phyloP scores from a whole-genome alignment of 2,797 vertebrate species.

The Pangasius djambal region DNA sequence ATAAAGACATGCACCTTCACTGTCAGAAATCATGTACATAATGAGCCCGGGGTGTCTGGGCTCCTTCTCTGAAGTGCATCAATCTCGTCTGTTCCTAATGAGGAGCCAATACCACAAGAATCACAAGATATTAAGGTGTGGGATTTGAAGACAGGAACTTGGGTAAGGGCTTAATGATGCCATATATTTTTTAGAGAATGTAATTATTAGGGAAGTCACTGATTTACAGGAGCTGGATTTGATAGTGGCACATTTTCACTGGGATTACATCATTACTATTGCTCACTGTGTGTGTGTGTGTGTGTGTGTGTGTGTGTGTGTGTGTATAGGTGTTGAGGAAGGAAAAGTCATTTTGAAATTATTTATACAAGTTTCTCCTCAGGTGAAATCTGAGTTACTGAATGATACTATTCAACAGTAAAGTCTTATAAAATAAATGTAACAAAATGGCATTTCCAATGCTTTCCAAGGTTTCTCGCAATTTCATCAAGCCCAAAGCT shows the following conservation, averaged over 20 bases:
- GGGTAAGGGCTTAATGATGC: neutral
- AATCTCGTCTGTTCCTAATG: neutral
- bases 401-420: no score
- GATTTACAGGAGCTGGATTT: conserved; percentile 1
- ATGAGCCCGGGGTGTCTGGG: neutral
- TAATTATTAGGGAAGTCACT: conserved; percentile 8
- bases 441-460: neutral
- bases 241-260: neutral
- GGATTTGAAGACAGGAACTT: conserved; percentile 6
- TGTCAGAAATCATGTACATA: conserved; percentile 17
- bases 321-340: neutral
- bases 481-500: neutral
- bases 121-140: conserved; percentile 1
- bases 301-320: neutral
- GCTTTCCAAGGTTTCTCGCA: neutral
- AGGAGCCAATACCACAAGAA: neutral
- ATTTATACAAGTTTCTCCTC: conserved; percentile 5
- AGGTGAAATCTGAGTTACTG: neutral
- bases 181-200: neutral
- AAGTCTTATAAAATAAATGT: neutral
- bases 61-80: neutral
- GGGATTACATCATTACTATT: conserved; percentile 20
- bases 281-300: neutral
- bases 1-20: conserved; percentile 6
- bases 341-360: neutral